phyloP scores from a whole-genome alignment of 2,113 vertebrate genomes.

The Mellivora capensis region DNA sequence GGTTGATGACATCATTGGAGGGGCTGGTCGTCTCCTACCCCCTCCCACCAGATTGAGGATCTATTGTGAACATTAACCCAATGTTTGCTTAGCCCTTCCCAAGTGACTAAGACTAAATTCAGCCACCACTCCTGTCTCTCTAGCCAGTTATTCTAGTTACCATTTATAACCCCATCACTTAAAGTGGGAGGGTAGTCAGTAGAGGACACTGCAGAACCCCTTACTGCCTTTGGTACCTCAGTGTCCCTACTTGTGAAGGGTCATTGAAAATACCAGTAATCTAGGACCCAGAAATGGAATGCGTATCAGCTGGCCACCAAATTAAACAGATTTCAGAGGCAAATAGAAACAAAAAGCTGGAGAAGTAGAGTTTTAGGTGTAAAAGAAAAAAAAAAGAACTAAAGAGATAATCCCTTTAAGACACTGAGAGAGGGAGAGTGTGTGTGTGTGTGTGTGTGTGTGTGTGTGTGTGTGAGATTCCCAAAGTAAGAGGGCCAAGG shows the following conservation, averaged over 20 bases:
- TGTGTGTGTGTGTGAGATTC: not conserved
- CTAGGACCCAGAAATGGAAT: not conserved
- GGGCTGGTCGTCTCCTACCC: not conserved
- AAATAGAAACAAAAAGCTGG: conserved; percentile 22
- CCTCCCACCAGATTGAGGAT: not conserved
- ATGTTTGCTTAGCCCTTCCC: not conserved
- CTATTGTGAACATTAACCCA: not conserved
- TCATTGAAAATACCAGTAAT: not conserved
- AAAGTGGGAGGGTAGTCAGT: not conserved
- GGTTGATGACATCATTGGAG: not conserved
- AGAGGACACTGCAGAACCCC: not conserved
- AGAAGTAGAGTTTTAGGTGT: not conserved
- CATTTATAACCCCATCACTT: not conserved
- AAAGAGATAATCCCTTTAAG: conserved; percentile 63
- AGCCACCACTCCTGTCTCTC: not conserved
- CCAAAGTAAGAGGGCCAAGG: conserved; percentile 56
- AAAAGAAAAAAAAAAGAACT: not conserved
- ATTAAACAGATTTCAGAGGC: not conserved
- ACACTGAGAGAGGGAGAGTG: not conserved
- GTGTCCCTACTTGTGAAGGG: not conserved
- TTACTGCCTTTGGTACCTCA: not conserved
- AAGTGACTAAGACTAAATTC: not conserved
- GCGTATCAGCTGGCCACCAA: not conserved
- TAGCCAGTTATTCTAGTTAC: not conserved
- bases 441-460: not conserved